Evolutionary conservation across 2,888 invertebrate species (phyloP), one percentile per base, ranked within the genome.

Genomic region (Tipula vernalis): DNA sequence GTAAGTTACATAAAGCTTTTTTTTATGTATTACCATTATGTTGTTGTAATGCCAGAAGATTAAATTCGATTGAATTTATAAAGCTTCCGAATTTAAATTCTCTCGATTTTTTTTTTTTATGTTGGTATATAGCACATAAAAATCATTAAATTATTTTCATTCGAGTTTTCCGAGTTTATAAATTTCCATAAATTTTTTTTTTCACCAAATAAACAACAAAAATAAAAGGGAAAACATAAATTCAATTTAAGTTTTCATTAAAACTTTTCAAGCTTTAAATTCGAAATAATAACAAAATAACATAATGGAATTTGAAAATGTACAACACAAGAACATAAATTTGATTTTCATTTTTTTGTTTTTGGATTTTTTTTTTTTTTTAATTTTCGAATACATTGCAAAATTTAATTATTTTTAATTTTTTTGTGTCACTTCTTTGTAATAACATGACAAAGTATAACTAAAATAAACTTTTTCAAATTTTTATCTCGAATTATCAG

Each of bases 181-280:
- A 71, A 71, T 71, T 71, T 71, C 71, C 71, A 71, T 71, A 71
- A 71, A 28, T 28, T 71, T 71, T 71, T 57, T 71, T 71, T 71
- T 10, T 28, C 28, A 28, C 18, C 8, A 71, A 71, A 71, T 13
- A 12, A 71, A 28, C 71, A 71, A 71, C 28, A 71, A 71, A n/a
- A 51, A 51, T n/a, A 51, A 51, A 15, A 10, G 28, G 71, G 71
- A 71, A 12, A 71, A 71, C 28, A 71, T 71, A 71, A 71, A 71
- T 71, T 71, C 71, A 71, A 71, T 71, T 71, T 71, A 71, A 71
- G 71, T 71, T 71, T 71, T 71, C 71, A 71, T 71, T 71, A 71
- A 71, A 71, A 71, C 71, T 71, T 71, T 71, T 71, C 71, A 71
- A 71, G 71, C 71, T 71, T 71, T 71, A 71, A 71, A 71, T 71